A percentile compares a stretch with the other conserved stretches of the same genome.
Conservation (phyloP, 2,888 invertebrate species). For the Patella ulyssiponensis region DNA sequence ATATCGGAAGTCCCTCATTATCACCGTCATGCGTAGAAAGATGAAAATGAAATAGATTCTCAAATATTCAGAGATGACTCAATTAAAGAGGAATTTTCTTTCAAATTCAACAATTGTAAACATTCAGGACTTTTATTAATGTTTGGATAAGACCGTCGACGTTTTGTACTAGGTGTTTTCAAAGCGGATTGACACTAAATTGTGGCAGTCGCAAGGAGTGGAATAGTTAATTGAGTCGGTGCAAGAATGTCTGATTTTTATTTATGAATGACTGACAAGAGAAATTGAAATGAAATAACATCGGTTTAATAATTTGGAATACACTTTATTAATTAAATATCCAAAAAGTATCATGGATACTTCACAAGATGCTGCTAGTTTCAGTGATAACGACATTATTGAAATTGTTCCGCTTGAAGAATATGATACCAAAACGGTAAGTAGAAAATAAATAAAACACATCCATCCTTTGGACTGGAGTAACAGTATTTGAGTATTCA, state of each 20-base stretch:
- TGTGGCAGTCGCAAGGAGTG: too few relatives aligned
- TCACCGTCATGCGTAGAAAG: background rate
- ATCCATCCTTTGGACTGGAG: too few relatives aligned
- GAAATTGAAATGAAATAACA: too few relatives aligned
- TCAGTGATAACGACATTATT: conserved; percentile 53
- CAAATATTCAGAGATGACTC: conserved; percentile 8
- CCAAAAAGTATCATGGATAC: background rate
- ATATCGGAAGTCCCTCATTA: background rate
- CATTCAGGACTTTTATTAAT: background rate
- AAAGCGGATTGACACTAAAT: too few relatives aligned
- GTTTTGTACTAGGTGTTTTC: background rate
- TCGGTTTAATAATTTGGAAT: too few relatives aligned
- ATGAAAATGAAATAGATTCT: background rate
- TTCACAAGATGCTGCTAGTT: conserved; percentile 1
- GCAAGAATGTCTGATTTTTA: too few relatives aligned
- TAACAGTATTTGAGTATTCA: too few relatives aligned
- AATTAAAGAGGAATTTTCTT: conserved; percentile 3
- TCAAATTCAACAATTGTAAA: background rate
- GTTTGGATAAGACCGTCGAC: background rate
- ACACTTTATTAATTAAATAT: background rate
- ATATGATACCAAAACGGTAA: conserved; percentile 60
- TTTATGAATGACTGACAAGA: too few relatives aligned
- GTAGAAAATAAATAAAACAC: conserved; percentile 13
- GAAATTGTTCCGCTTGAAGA: conserved; percentile 62
- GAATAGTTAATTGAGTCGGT: too few relatives aligned